Evolutionary conservation across 2,113 vertebrate species (phyloP), one percentile per base, ranked within the genome.

Genomic region (Motacilla tschutschensis): DNA sequence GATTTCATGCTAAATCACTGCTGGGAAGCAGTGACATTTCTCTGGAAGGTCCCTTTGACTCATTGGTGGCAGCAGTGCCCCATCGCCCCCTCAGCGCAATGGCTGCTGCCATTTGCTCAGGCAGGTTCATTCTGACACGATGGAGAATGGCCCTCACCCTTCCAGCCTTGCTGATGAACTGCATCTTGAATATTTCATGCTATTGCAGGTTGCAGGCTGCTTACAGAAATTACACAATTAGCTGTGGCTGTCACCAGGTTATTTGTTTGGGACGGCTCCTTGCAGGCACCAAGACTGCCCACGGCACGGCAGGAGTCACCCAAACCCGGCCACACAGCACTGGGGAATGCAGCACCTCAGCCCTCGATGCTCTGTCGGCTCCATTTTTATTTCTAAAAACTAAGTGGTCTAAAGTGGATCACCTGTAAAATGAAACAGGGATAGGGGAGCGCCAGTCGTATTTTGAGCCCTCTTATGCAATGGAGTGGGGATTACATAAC

Each of bases 291-390:
- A 8, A 26, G 65, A 21, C 22, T 40, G 40, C 60, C 79, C 46
- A 44, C 8, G 1, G 75, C 57, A 53, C 0, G 2, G 35, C 75
- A 57, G 41, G 28, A 84, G 65, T 17, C 40, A 77, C 33, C 57
- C 38, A 24, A 53, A 76, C 24, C 20, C 10, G 64, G 57, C 17
- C 72, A 41, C 1, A 5, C 19, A 22, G 75, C 2, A 3, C 70
- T 16, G 33, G 64, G 60, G 35, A 77, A 59, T 0, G 28, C 53
- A 38, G 67, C 4, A 1, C 58, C 65, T 38, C 9, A 1, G 41
- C 66, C 58, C 48, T 9, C 7, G 1, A 6, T 0, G 1, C 19
- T 60, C 21, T 0, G 0, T 6, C 0, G 0, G 24, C 47, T 72
- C 43, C 8, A 0, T 26, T 84, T 60, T n/a, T 6, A 22, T 50